phyloP scores from a whole-genome alignment of 2,113 vertebrate genomes.

The Orthochromis indermauri region DNA sequence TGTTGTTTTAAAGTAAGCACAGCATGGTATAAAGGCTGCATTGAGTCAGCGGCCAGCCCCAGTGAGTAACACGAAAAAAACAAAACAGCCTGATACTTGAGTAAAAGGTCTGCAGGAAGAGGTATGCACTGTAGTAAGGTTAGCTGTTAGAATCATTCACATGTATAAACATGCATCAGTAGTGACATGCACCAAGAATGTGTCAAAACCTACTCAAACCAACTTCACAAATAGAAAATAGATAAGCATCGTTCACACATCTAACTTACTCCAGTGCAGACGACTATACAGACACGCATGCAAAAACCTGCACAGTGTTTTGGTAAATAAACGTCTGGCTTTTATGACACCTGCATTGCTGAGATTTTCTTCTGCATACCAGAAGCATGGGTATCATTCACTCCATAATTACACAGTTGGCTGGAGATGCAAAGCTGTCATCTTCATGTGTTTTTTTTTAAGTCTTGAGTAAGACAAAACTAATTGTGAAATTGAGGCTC shows the following conservation, averaged over 20 bases:
- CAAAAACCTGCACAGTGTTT: background rate
- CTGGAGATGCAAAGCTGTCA: conserved; percentile 7
- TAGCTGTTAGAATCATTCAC: background rate
- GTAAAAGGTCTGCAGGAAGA: background rate
- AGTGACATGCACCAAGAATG: background rate
- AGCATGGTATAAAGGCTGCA: background rate
- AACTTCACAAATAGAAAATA: background rate
- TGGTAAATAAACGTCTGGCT: background rate
- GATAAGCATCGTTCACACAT: background rate
- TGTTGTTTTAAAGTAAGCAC: background rate
- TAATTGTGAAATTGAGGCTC: background rate
- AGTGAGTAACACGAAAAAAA: conserved; percentile 20
- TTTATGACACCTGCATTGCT: conserved; percentile 30
- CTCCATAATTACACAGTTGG: conserved; percentile 48
- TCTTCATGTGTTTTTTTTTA: background rate
- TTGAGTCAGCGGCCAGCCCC: background rate
- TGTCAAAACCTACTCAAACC: background rate
- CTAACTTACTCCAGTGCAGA: background rate
- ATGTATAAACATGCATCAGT: background rate
- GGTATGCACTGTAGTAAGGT: conserved; percentile 3
- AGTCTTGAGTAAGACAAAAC: background rate
- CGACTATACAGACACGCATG: background rate
- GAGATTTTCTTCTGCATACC: conserved; percentile 27
- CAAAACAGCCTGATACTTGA: conserved; percentile 28
- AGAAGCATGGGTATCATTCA: conserved; percentile 24